A percentile compares a stretch with the other conserved stretches of the same genome.
phyloP scores from a whole-genome alignment of 2,888 invertebrate species.

The Caenorhabditis sinica region DNA sequence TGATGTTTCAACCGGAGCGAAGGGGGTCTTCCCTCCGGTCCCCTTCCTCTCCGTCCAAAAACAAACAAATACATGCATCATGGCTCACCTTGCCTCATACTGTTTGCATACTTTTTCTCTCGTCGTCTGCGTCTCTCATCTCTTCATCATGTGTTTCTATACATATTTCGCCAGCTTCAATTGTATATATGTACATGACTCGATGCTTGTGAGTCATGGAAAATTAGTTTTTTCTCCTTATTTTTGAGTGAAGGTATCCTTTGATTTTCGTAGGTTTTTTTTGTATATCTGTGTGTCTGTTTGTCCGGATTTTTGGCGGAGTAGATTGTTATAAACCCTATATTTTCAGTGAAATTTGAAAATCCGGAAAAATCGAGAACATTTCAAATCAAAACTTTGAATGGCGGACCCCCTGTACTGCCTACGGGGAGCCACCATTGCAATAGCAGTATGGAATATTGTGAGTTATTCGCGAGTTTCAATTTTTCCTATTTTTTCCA shows the following conservation, averaged over 20 bases:
- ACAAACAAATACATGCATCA: constrained; percentile 32
- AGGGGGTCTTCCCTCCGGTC: not conserved
- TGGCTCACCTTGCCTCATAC: constrained; percentile 9
- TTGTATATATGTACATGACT: not conserved
- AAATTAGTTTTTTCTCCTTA: not conserved
- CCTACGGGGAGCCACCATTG: constrained; percentile 75
- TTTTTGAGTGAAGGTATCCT: too few species aligned
- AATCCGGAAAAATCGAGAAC: not conserved
- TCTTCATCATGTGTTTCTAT: not conserved
- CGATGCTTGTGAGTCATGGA: not conserved
- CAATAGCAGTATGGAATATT: constrained; percentile 81
- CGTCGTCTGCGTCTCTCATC: not conserved
- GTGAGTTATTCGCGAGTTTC: constrained; percentile 64
- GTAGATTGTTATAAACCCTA: not conserved
- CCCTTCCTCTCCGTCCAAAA: constrained; percentile 5
- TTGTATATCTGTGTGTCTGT: not conserved
- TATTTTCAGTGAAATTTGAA: not conserved
- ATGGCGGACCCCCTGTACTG: constrained; percentile 82
- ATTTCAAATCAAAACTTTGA: constrained; percentile 2
- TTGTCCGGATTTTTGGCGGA: too few species aligned
- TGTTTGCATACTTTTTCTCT: constrained; percentile 22
- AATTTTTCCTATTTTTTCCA: constrained; percentile 23
- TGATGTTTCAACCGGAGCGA: not conserved
- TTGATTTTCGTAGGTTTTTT: too few species aligned
- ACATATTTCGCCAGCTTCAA: not conserved